These are phyloP conservation scores for Passer domesticus DNA, from an alignment of 2,113 vertebrate genomes.

Conservation along the genomic window DNA sequence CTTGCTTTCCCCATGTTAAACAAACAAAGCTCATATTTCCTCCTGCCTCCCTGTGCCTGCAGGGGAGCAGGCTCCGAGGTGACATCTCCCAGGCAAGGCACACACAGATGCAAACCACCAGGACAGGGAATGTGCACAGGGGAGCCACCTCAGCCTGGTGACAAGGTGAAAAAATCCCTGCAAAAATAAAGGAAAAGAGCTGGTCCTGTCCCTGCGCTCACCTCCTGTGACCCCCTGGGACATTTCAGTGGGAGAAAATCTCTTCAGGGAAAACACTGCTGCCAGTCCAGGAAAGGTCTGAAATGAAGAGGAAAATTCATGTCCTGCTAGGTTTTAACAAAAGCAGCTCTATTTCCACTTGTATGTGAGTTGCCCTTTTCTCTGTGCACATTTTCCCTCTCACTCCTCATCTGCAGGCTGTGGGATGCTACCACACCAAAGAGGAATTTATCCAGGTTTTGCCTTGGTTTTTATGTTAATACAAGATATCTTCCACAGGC, in stretches of 20 bases:
- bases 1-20: constrained; percentile 39
- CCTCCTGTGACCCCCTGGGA: not conserved
- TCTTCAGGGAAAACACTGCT: not conserved
- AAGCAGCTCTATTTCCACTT: not conserved
- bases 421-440: not conserved
- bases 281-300: not conserved
- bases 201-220: not conserved
- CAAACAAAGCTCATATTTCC: constrained; percentile 29
- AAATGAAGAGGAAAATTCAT: not conserved
- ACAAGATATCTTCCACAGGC: not conserved
- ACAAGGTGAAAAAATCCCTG: not conserved
- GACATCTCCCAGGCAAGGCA: not conserved
- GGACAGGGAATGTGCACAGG: not conserved
- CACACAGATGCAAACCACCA: not conserved
- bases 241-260: not conserved
- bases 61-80: not conserved
- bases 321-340: not conserved
- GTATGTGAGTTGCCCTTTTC: not conserved
- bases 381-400: not conserved
- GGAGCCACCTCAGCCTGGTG: not conserved
- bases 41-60: not conserved
- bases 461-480: not conserved
- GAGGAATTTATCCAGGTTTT: not conserved
- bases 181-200: not conserved
- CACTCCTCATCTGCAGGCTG: not conserved